Conservation (phyloP, 2,113 vertebrate genomes). For the Tapirus terrestris region DNA sequence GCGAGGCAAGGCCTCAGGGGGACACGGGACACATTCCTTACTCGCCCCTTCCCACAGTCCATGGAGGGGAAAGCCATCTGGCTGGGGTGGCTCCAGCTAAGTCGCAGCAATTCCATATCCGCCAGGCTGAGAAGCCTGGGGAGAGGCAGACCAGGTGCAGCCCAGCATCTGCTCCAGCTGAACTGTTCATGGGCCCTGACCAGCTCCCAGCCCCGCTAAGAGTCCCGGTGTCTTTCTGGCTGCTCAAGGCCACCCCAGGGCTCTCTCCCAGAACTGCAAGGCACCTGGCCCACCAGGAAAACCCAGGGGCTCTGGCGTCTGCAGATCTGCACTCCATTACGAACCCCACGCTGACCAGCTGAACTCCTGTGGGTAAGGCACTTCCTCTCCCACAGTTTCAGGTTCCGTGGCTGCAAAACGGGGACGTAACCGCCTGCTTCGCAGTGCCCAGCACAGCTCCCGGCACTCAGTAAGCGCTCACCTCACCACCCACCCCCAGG, state of each 20-base stretch:
- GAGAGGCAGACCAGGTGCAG: not conserved
- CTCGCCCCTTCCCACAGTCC: not conserved
- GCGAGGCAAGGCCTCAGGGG: not conserved
- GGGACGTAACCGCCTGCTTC: not conserved
- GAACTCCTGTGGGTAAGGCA: too few relatives aligned
- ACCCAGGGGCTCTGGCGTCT: not conserved
- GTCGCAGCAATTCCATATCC: not conserved
- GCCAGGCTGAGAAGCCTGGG: not conserved
- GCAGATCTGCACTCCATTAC: not conserved
- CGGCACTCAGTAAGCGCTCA: accelerated
- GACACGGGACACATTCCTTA: not conserved
- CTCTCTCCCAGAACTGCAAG: not conserved
- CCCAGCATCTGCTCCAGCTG: not conserved
- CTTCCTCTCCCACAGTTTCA: not conserved
- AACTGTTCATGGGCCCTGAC: not conserved
- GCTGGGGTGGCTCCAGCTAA: not conserved
- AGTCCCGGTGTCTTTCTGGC: not conserved
- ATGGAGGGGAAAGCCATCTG: accelerated
- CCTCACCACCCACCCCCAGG: not conserved
- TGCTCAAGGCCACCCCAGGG: not conserved
- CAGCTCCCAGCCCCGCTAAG: not conserved
- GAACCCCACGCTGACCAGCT: not conserved
- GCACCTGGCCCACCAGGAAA: not conserved
- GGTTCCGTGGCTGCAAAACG: not conserved
- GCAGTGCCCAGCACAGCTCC: not conserved